Evolutionary conservation across 2,888 invertebrate genomes (phyloP), one percentile per base, ranked within the genome.

Genomic region (Latheticus oryzae): DNA sequence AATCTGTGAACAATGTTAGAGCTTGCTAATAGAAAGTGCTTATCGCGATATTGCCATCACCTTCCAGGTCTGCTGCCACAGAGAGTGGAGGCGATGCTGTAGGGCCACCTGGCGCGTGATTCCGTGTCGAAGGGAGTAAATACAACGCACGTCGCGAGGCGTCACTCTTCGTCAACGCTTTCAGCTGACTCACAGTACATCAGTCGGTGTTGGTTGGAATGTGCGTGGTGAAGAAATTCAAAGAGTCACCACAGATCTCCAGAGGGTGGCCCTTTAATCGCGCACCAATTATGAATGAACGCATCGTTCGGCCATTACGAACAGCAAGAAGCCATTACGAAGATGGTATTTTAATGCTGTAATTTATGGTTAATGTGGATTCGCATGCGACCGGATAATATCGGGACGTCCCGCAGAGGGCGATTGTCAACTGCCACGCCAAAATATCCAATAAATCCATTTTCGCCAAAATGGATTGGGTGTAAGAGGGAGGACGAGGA

Each of bases 301-400:
- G 73, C 71, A 73, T 65, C 64, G 65, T 62, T 63, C 59, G 64
- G 63, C 70, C 70, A 72, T 72, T 71, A 68, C 70, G 63, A 73
- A 73, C 75, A 75, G 74, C 76, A 65, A 72, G 76, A 73, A 69
- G 62, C 74, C 74, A 75, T 76, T 75, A 74, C 73, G 56, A 69
- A 69, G 71, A 76, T 75, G 75, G 73, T 73, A 71, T 74, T 76
- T 77, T 76, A 77, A 76, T 76, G 71, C 73, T 63, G 69, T 73
- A 73, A 77, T 75, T 76, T 77, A 77, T 76, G 73, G 74, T 73
- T 75, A 76, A 74, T 75, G 73, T 71, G 59, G 66, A 69, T 70
- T 73, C 73, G 70, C 77, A 76, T 75, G 76, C 75, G 65, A 76
- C 56, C 43, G 53, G 58, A 61, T 66, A 65, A 69, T 69, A 69